Base-by-base conservation (phyloP, 2,797 vertebrate species). In the Cirrhinus mrigala region DNA sequence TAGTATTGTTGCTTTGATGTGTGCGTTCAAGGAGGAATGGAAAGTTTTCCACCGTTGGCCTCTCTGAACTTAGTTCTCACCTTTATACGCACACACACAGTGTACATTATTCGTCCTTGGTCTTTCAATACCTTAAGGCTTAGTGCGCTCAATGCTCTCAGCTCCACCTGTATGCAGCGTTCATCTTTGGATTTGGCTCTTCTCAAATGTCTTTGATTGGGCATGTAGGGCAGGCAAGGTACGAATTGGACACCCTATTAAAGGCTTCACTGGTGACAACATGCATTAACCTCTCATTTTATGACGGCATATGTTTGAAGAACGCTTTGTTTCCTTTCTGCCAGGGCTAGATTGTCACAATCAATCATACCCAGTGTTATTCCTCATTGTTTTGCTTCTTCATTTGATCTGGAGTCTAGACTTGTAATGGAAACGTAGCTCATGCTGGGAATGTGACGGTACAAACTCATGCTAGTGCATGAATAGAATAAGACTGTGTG, bases 161-260 rank as follows among this genome's bases (percentile, higher is more conserved):
- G 84, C 70, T 69, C 74, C 79, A 87, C 76, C 68, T 70, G 62
- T n/a, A 66, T 33, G 48, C 74, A 58, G 60, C 4, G 7, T 29
- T 86, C 71, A 60, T 70, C 64, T 86, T 58, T 71, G 44, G 64
- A 62, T 82, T 82, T 37, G 66, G 22, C 85, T 70, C 44, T 78
- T 52, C 74, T 87, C 75, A 79, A 11, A 66, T 62, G 46, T 81
- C 62, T 64, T 76, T 81, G 83, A 87, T 64, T 64, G 74, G 46
- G 56, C 56, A 52, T 46, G 66, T 52, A 69, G 24, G 24, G 52
- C 81, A 66, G 24, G 46, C 20, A 40, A 33, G 12, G 29, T 71
- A 60, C 20, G 3, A 60, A 48, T 60, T 46, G 24, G 62, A 18
- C 20, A 40, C 56, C 75, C n/a, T 78, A 48, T 73, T 80, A 58